Base-by-base conservation (phyloP, 2,113 vertebrate genomes). In the Syrmaticus mikado region DNA sequence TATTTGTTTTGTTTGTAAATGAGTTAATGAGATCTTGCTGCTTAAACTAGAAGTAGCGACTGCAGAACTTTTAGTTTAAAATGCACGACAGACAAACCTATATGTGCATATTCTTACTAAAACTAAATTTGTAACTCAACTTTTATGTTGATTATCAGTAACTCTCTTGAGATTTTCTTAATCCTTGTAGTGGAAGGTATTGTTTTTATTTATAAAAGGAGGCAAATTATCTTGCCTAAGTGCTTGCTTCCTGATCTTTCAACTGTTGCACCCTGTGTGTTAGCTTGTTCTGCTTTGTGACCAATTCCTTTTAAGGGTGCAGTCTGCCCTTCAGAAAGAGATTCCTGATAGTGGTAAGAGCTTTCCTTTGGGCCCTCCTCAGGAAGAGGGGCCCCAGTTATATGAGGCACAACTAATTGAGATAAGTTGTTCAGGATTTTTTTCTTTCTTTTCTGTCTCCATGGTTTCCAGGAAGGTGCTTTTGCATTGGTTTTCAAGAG, bases 401-500 rank as follows among this genome's bases (percentile, higher is more conserved):
- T 90, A 95, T 75, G 89, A 93, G 34, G 87, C 83, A 74, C 40
- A 64, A 34, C 70, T 85, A 72, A 78, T 28, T 67, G 52, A 92
- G 87, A 90, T 93, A 88, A 84, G 17, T 62, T 83, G 22, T 73
- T 77, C 18, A 76, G 53, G 48, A 62, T 10, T 55, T 22, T 36
- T 25, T 34, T 8, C 50, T 46, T 21, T 27, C 50, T 43, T 9
- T 55, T 84, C 20, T 82, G 12, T 86, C 85, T 66, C 13, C 70
- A 12, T 91, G 34, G 30, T 85, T 96, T 95, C 46, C 92, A 99
- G 99, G 99, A 99, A 97, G 99, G 99, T 4, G 98, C 99, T 64
- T 99, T 99, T 65, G 99, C 99, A 1, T 87, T 99, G 92, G 99
- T 99, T 95, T 99, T 99, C 96, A 99, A 99, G 98, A 99, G 99